A percentile compares a stretch with the other conserved stretches of the same genome.
phyloP scores from a whole-genome alignment of 2,113 vertebrate genomes.

The Grantiella picta region DNA sequence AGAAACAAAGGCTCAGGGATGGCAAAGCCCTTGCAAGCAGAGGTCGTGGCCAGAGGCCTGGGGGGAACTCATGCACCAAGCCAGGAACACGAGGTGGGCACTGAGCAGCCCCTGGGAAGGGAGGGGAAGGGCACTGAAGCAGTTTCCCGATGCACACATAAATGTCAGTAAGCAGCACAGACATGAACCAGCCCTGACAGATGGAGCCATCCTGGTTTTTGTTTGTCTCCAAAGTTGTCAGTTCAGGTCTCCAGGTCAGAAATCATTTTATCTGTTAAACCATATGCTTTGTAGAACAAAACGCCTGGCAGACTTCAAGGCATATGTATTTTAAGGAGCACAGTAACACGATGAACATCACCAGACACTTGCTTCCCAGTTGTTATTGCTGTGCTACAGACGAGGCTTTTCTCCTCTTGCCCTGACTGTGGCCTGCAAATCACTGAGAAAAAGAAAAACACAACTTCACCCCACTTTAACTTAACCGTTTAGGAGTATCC shows the following conservation, averaged over 20 bases:
- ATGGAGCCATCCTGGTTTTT: slow-evolving; percentile 59
- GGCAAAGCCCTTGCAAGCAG: background rate
- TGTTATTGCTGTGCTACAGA: background rate
- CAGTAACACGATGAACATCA: slow-evolving; percentile 12
- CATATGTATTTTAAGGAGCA: slow-evolving; percentile 57
- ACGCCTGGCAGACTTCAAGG: slow-evolving; percentile 64
- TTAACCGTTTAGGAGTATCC: background rate
- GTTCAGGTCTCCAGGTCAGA: slow-evolving; percentile 74
- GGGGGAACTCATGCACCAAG: background rate
- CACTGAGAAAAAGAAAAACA: background rate
- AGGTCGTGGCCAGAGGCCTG: background rate
- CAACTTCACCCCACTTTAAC: background rate
- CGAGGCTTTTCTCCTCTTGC: background rate
- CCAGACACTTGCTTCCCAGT: slow-evolving; percentile 9
- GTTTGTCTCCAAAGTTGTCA: slow-evolving; percentile 70
- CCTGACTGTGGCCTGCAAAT: background rate
- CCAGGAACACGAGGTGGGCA: background rate
- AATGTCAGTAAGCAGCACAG: slow-evolving; percentile 9
- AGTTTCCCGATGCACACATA: background rate
- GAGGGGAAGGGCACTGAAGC: background rate
- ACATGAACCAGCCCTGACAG: slow-evolving; percentile 50
- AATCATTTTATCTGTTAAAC: slow-evolving; percentile 74
- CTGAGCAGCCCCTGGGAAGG: background rate
- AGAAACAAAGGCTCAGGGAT: background rate
- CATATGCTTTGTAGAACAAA: slow-evolving; percentile 75